Evolutionary conservation across 2,113 vertebrate genomes (phyloP).

Genomic region (Cairina moschata): DNA sequence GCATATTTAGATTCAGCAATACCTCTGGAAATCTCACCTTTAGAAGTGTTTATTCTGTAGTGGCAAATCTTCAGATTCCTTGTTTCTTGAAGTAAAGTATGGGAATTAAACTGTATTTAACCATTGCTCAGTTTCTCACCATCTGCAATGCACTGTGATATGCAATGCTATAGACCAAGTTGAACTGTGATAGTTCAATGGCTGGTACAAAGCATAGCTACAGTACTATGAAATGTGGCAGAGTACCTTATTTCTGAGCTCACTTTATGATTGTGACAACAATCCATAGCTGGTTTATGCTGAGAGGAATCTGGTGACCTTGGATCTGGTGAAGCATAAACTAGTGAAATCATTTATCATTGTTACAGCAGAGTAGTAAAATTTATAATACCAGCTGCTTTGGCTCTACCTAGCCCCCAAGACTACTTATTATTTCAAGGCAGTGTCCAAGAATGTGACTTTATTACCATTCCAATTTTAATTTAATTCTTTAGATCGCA

Average conservation of each 20-base stretch:
- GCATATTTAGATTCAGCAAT: not conserved
- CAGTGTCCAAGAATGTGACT: not conserved
- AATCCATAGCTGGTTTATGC: not conserved
- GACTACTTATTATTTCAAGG: not conserved
- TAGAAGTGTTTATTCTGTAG: not conserved
- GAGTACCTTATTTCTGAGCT: not conserved
- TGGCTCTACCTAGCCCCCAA: not conserved
- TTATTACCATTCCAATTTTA: not conserved
- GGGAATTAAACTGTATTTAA: not conserved
- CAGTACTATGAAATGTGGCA: not conserved
- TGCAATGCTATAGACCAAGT: not conserved
- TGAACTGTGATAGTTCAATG: not conserved
- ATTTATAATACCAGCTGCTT: slow-evolving; percentile 9
- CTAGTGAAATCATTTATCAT: slow-evolving; percentile 16
- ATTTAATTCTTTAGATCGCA: not conserved
- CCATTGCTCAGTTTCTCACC: not conserved
- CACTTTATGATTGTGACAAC: not conserved
- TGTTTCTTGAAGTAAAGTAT: not conserved
- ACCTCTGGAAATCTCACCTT: not conserved
- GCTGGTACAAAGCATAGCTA: not conserved
- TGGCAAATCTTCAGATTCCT: not conserved
- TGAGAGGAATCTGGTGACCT: not conserved
- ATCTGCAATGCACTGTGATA: not conserved
- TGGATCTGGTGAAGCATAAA: not conserved
- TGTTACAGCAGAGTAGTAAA: not conserved